Base-by-base conservation (phyloP, 2,888 invertebrate genomes). In the Phorcus lineatus region DNA sequence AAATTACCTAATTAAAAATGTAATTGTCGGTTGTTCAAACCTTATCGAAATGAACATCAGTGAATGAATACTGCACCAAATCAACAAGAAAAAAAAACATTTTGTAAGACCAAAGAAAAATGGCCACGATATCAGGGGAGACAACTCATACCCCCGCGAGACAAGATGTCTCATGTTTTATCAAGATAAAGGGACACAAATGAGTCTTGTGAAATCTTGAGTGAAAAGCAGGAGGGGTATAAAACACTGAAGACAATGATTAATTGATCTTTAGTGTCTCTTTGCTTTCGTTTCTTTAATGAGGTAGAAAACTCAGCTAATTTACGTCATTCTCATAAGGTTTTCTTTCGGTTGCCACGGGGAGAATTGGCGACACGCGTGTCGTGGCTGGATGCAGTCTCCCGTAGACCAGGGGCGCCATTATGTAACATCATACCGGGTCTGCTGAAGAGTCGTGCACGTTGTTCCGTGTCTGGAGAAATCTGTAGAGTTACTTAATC, bases 291-390 rank as follows among this genome's bases (percentile, higher is more conserved):
- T 16, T 62, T 11, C 24, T 62, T 62, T 62, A 62, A 62, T 28
- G 62, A 62, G 62, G 62, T 24, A 62, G 62, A 62, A 62, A 62
- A 62, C 62, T 28, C 28, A 62, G 24, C 62, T 62, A 62, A 62
- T 62, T 62, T 28, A 62, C 28, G 24, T 62, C 62, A 16, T 28
- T 62, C 62, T 28, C 6, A 62, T 62, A 62, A 24, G 16, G 28
- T 16, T 62, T 62, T 62, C 24, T n/a, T 16, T 28, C 24, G 16
- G 62, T 28, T 28, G 62, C 28, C 62, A 62, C 47, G 28, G 28
- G 62, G 62, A 24, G 28, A 62, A 62, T 62, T 62, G n/a, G 24
- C 24, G 28, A 31, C 28, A 31, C 28, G 24, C 62, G 62, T 62
- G 62, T 13, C 28, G 16, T 24, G 62, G 24, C 22, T 28, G 28